Base-by-base conservation (phyloP, 2,888 invertebrate genomes). In the Onchidella celtica region DNA sequence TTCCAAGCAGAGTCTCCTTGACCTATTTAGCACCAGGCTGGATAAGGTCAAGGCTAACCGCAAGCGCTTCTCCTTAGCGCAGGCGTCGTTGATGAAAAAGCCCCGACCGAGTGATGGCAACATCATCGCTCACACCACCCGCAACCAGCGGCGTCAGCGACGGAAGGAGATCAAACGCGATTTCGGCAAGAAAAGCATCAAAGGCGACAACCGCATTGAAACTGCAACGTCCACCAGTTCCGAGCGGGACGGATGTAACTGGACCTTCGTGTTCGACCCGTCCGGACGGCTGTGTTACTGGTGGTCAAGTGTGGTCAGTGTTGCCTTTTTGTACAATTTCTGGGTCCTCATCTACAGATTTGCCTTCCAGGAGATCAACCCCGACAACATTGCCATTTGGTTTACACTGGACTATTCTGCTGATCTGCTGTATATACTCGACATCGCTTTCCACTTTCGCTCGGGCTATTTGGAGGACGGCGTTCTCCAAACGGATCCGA, bases 391-490 rank as follows among this genome's bases (percentile, higher is more conserved):
- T 87, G 95, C 97, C 91, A 96, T 98, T 91, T 99, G 99, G 99
- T 98, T 99, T 94, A 97, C 97, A 92, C 95, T 99, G 94, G 99
- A 99, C 94, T 99, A 99, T 94, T 95, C 97, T 93, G 97, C 98
- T 88, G 99, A 99, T 94, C 96, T 98, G 94, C 95, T 99, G 88
- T 99, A 99, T 95, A 94, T 98, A 92, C 95, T 97, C 93, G 99
- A 99, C 95, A 98, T 99, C 92, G 95, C 97, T 93, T 98, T 99
- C 94, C 98, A 98, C 95, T 98, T 99, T 94, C 96, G 99, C 87
- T 99, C 98, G 88, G 99, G 98, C 79, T 99, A 98, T 94, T 94
- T 99, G 88, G 98, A 99, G 94, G 99, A 99, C 94, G 99, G 99
- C 82, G 99, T 99, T 83, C 95, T 99, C 84, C 99, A 99, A 94